Evolutionary conservation across 2,113 vertebrate species (phyloP).

Genomic region (Nerophis ophidion): DNA sequence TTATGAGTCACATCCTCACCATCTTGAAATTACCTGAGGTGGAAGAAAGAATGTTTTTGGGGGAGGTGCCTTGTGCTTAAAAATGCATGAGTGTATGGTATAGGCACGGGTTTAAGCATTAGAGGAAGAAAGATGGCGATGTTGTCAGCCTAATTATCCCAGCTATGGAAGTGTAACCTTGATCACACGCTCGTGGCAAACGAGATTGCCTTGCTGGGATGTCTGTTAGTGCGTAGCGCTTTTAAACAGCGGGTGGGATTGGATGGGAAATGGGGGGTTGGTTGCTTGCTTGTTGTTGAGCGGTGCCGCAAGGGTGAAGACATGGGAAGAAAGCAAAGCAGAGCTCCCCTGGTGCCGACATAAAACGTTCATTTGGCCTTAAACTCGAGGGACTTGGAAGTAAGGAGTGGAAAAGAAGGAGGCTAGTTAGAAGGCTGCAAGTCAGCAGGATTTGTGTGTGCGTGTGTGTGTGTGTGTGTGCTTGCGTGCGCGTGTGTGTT

Average conservation of each 20-base stretch:
- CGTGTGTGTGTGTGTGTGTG: background rate
- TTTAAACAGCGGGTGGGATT: background rate
- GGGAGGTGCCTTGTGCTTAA: background rate
- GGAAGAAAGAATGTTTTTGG: background rate
- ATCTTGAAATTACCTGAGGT: conserved; percentile 19
- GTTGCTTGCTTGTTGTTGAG: background rate
- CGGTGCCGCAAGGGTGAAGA: conserved; percentile 24
- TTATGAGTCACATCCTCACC: conserved; percentile 27
- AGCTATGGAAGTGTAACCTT: conserved; percentile 37
- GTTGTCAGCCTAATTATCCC: conserved; percentile 42
- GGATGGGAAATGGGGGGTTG: background rate
- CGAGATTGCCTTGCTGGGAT: conserved; percentile 19
- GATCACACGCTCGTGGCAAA: conserved; percentile 25
- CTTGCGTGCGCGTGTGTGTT: no score
- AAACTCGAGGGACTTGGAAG: conserved; percentile 46
- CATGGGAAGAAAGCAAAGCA: conserved; percentile 33
- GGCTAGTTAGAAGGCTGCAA: conserved; percentile 37
- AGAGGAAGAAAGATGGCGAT: conserved; percentile 17
- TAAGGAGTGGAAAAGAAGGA: conserved; percentile 22
- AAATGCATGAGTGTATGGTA: conserved; percentile 2
- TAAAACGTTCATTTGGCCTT: conserved; percentile 52
- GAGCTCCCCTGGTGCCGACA: conserved; percentile 33
- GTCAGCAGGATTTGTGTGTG: conserved; percentile 56
- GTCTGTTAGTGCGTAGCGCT: background rate
- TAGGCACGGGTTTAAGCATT: conserved; percentile 8